A percentile compares a stretch with the other conserved stretches of the same genome.
phyloP scores from a whole-genome alignment of 2,888 invertebrate genomes.

The Nymphalis polychloros region DNA sequence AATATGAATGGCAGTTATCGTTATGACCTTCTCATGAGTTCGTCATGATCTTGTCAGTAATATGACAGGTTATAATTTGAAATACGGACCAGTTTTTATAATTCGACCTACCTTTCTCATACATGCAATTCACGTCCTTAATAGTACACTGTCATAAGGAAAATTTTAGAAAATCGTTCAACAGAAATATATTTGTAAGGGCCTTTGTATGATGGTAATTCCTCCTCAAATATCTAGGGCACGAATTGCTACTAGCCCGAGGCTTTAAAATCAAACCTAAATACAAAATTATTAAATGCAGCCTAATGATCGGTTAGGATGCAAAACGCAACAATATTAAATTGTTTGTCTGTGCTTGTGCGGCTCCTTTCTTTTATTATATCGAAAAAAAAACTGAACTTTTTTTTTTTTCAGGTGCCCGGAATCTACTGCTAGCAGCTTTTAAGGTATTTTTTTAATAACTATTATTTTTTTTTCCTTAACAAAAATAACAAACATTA shows the following conservation, averaged over 20 bases:
- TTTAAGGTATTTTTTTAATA: too few species aligned
- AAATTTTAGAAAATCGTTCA: constrained; percentile 41
- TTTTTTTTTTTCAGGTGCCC: constrained; percentile 49
- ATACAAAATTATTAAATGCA: constrained; percentile 75
- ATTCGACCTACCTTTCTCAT: constrained; percentile 41
- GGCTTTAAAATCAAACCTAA: constrained; percentile 70
- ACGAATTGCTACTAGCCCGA: constrained; percentile 73
- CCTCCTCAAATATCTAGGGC: constrained; percentile 76
- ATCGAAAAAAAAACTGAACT: background rate
- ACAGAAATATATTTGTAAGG: constrained; percentile 43
- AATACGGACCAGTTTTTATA: constrained; percentile 51
- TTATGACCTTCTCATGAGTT: constrained; percentile 67
- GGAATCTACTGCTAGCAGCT: too few species aligned
- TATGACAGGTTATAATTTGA: constrained; percentile 79
- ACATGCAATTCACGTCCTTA: constrained; percentile 47
- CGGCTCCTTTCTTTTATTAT: constrained; percentile 13
- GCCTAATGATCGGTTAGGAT: constrained; percentile 66
- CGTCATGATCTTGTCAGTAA: constrained; percentile 69
- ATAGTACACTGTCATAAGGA: constrained; percentile 36
- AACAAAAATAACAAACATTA: too few species aligned
- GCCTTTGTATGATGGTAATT: constrained; percentile 51
- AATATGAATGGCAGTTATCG: constrained; percentile 41
- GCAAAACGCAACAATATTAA: constrained; percentile 42
- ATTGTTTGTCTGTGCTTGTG: constrained; percentile 39
- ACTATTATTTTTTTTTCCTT: too few species aligned